These are phyloP conservation scores for Abscondita cerata DNA, from an alignment of 2,888 invertebrate genomes.

Conservation along the genomic window DNA sequence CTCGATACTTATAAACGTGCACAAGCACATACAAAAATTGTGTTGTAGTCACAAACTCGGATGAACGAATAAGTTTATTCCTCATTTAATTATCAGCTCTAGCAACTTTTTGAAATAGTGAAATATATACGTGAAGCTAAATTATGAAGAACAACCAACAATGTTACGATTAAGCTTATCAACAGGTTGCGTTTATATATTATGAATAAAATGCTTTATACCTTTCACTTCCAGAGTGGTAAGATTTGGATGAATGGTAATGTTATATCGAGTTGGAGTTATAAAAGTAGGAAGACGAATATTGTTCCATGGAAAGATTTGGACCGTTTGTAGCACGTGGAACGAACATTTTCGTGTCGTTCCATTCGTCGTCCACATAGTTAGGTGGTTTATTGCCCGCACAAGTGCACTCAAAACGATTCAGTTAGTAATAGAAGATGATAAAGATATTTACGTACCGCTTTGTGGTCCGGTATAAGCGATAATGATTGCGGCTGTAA, in stretches of 20 bases:
- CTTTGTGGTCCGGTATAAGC: constrained; percentile 90
- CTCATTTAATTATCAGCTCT: too few relatives aligned
- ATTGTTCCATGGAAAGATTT: constrained; percentile 80
- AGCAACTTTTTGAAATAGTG: too few relatives aligned
- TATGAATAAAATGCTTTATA: too few relatives aligned
- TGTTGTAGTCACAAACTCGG: too few relatives aligned
- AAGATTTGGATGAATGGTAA: constrained; percentile 92
- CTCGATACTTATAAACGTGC: too few relatives aligned
- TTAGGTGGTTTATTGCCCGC: constrained; percentile 70
- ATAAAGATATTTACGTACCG: constrained; percentile 63
- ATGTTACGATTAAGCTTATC: too few relatives aligned
- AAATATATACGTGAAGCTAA: too few relatives aligned
- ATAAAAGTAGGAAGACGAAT: constrained; percentile 79
- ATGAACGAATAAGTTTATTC: too few relatives aligned
- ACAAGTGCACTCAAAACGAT: constrained; percentile 68
- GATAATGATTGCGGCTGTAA: constrained; percentile 84
- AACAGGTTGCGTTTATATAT: too few relatives aligned
- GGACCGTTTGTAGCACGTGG: constrained; percentile 77
- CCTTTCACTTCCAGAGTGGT: constrained; percentile 90
- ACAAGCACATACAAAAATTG: too few relatives aligned
- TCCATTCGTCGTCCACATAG: constrained; percentile 68
- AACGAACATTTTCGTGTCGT: constrained; percentile 67
- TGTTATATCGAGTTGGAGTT: constrained; percentile 82
- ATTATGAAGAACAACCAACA: too few relatives aligned
- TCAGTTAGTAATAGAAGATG: neutral